Evolutionary conservation across 2,888 invertebrate genomes (phyloP).

Genomic region (Zygaena filipendulae): DNA sequence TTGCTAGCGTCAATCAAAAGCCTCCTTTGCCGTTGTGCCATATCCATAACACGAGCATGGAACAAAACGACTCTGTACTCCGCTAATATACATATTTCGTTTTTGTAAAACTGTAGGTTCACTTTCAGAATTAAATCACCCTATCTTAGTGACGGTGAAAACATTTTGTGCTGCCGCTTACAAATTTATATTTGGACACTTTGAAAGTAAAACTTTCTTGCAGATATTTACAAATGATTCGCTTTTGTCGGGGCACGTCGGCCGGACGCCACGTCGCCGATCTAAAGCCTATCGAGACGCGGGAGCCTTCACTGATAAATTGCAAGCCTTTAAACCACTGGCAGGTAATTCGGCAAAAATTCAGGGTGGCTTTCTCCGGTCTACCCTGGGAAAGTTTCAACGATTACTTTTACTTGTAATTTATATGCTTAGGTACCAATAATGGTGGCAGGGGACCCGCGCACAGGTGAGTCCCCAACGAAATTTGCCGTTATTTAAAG

Average conservation of each 20-base stretch:
- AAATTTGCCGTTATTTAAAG: too few relatives aligned
- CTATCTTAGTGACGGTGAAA: too few relatives aligned
- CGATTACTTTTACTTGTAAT: constrained; percentile 63
- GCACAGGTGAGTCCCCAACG: constrained; percentile 48
- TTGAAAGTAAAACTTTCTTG: too few relatives aligned
- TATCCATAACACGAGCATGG: constrained; percentile 34
- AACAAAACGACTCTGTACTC: constrained; percentile 28
- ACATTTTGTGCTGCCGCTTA: too few relatives aligned
- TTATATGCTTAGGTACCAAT: constrained; percentile 52
- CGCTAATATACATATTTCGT: constrained; percentile 30
- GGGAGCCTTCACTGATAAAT: constrained; percentile 66
- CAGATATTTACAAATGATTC: too few relatives aligned
- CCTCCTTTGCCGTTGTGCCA: constrained; percentile 45
- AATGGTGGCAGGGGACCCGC: constrained; percentile 39
- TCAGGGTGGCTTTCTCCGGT: constrained; percentile 44
- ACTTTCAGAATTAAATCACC: too few relatives aligned
- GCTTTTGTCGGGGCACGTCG: background rate
- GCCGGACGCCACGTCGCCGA: constrained; percentile 25
- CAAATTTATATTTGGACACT: too few relatives aligned
- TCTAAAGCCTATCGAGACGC: constrained; percentile 36
- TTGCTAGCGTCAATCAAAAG: constrained; percentile 65
- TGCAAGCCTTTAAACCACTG: constrained; percentile 70
- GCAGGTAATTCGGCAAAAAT: constrained; percentile 71
- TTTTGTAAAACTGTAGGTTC: constrained; percentile 11
- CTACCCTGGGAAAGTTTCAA: constrained; percentile 54